A percentile compares a stretch with the other conserved stretches of the same genome.
These are phyloP conservation scores for Episyrphus balteatus DNA, from an alignment of 1,140 invertebrate genomes.

Conservation along the genomic window DNA sequence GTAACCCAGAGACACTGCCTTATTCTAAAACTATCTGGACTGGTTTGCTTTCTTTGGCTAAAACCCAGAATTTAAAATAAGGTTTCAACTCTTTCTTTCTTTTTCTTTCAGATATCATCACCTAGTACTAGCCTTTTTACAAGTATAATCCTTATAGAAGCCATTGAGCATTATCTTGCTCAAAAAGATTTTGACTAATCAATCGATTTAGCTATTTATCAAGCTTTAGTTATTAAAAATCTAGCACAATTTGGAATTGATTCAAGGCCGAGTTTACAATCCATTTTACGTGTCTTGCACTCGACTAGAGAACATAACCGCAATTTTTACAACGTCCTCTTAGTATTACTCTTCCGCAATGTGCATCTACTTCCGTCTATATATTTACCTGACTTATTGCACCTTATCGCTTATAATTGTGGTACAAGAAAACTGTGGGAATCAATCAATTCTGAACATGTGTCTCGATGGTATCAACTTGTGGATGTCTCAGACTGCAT, in stretches of 20 bases:
- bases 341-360: constrained; percentile 37
- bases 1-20: too few relatives aligned
- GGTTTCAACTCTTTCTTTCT: too few relatives aligned
- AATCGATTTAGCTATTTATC: constrained; percentile 31
- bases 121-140: constrained; percentile 24
- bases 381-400: constrained; percentile 38
- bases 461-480: constrained; percentile 39
- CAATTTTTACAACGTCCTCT: constrained; percentile 31
- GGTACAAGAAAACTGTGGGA: constrained; percentile 30
- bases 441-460: constrained; percentile 37
- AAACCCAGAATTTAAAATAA: too few relatives aligned
- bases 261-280: constrained; percentile 36
- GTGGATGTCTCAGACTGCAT: constrained; percentile 44
- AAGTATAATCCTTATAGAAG: constrained; percentile 30
- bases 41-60: too few relatives aligned
- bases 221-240: constrained; percentile 34
- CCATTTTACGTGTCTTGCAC: constrained; percentile 28
- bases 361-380: constrained; percentile 36
- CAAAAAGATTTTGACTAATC: constrained; percentile 24
- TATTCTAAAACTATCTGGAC: too few relatives aligned
- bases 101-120: too few relatives aligned
- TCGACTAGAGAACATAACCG: constrained; percentile 19
- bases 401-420: constrained; percentile 26
- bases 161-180: constrained; percentile 27
- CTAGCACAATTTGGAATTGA: constrained; percentile 36